Conservation (phyloP, 2,888 invertebrate species). For the Didymodactylos carnosus region DNA sequence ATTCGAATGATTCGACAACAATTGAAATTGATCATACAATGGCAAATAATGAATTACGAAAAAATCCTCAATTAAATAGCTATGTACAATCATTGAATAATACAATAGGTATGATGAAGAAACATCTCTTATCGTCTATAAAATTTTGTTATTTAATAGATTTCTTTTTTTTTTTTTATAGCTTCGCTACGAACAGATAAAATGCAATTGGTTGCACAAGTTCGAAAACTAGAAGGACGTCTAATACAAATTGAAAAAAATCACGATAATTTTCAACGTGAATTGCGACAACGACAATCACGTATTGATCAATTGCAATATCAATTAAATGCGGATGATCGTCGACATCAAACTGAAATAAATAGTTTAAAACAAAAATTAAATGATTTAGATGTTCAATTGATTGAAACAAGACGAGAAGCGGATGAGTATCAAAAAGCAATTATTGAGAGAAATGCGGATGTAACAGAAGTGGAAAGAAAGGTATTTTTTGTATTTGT, state of each 20-base stretch:
- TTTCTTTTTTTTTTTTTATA: neutral
- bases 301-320: constrained; percentile 28
- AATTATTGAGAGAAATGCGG: constrained; percentile 27
- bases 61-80: constrained; percentile 21
- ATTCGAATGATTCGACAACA: constrained; percentile 13
- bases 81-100: constrained; percentile 28
- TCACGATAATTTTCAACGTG: neutral
- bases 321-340: constrained; percentile 22
- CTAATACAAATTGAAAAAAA: constrained; percentile 22
- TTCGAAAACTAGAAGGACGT: constrained; percentile 28
- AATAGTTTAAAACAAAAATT: constrained; percentile 23
- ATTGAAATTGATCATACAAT: neutral
- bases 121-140: neutral
- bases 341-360: constrained; percentile 24
- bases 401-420: constrained; percentile 27
- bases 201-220: constrained; percentile 26
- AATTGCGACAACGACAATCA: constrained; percentile 23
- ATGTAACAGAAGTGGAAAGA: constrained; percentile 25
- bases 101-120: constrained; percentile 21
- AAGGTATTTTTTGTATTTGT: constrained; percentile 19
- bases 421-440: constrained; percentile 31
- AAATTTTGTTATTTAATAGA: neutral
- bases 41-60: constrained; percentile 13
- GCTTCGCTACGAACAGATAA: constrained; percentile 23
- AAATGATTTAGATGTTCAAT: constrained; percentile 25